Evolutionary conservation across 2,888 invertebrate genomes (phyloP).

Genomic region (Campaea margaritaria): DNA sequence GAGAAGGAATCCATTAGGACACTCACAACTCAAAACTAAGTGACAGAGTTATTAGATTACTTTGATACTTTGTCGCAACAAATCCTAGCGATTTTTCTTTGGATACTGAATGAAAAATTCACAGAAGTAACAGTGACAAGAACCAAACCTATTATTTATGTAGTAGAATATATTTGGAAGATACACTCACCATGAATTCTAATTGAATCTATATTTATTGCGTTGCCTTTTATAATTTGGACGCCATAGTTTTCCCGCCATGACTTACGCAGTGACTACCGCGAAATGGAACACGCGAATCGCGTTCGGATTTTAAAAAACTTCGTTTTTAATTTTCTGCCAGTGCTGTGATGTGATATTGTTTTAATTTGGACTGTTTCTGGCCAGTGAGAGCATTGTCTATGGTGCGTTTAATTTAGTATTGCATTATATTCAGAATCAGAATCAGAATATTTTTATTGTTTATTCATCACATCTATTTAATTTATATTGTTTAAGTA

Average conservation of each 20-base stretch:
- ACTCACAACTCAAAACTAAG: neutral
- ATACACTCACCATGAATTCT: constrained; percentile 63
- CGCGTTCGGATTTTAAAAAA: constrained; percentile 54
- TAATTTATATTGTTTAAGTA: too few species aligned
- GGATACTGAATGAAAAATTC: neutral
- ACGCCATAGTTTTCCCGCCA: constrained; percentile 56
- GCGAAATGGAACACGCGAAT: constrained; percentile 61
- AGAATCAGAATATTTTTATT: too few species aligned
- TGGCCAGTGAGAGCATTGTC: constrained; percentile 50
- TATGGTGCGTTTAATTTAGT: constrained; percentile 3
- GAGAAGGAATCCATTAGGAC: neutral
- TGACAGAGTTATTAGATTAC: neutral
- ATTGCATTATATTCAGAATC: neutral
- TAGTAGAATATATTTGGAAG: constrained; percentile 53
- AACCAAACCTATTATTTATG: constrained; percentile 4
- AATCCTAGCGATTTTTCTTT: neutral
- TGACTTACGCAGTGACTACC: constrained; percentile 47
- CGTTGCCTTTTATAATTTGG: constrained; percentile 55
- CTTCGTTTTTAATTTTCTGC: constrained; percentile 27
- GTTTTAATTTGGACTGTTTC: constrained; percentile 44
- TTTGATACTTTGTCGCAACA: constrained; percentile 25
- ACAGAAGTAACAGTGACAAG: constrained; percentile 11
- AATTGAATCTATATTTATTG: constrained; percentile 62
- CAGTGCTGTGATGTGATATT: constrained; percentile 4
- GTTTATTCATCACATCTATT: too few species aligned